Percentiles rank a stretch among this genome's conserved stretches.
Evolutionary conservation across 1,140 invertebrate genomes (phyloP).

Genomic region (Hestina assimilis): DNA sequence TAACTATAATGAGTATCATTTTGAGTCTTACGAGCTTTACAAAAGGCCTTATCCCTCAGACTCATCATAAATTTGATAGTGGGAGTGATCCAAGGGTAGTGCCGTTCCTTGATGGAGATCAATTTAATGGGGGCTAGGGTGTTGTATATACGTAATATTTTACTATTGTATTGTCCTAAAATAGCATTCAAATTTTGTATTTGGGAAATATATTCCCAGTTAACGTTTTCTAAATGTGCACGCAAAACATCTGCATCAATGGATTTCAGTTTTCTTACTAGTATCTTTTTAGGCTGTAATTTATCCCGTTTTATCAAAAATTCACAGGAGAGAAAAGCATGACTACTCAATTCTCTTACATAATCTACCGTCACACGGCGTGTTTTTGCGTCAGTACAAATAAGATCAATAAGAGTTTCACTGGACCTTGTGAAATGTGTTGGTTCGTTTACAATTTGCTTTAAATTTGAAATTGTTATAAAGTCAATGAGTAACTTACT

Average conservation of each 20-base stretch:
- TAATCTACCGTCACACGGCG: not conserved
- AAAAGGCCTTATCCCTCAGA: not conserved
- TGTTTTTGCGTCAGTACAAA: not conserved
- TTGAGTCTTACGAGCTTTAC: not conserved
- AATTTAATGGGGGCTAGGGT: not conserved
- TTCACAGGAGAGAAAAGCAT: not conserved
- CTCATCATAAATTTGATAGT: constrained; percentile 10
- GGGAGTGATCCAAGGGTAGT: constrained; percentile 8
- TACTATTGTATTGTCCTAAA: not conserved
- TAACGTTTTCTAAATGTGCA: not conserved
- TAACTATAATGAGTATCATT: not conserved
- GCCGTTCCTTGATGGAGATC: not conserved
- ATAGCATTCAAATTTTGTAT: not conserved
- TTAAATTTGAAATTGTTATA: not conserved
- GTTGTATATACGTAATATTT: not conserved
- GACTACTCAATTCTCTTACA: not conserved
- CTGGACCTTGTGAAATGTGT: not conserved
- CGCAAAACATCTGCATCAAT: not conserved
- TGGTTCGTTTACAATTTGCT: not conserved
- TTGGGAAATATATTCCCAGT: not conserved
- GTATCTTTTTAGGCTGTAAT: not conserved
- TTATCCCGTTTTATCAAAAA: not conserved
- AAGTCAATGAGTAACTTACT: not conserved
- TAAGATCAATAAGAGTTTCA: not conserved
- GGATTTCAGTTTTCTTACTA: not conserved